Base-by-base conservation (phyloP, 2,888 invertebrate genomes). In the Apomyelois bistriatella region DNA sequence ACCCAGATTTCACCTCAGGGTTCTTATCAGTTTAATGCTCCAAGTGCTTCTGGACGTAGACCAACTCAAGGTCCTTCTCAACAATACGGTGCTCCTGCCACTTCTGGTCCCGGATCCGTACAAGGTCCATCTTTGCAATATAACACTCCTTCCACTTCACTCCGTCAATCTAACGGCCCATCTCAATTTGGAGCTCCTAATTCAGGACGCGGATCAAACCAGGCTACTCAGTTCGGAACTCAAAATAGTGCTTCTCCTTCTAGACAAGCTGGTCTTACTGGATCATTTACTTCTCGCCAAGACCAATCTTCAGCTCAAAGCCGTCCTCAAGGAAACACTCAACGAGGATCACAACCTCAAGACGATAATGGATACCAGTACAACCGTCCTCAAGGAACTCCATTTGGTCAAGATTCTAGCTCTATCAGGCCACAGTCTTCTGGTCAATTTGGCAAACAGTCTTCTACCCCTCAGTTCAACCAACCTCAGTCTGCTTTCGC, bases 291-390 rank as follows among this genome's bases (percentile, higher is more conserved):
- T 41, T 2, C 53, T 38, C 46, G 32, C 16, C 46, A 32, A 16
- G 46, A 35, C 15, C 46, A 46, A 32, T 46, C 46, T 32, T 16
- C 30, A 16, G 46, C 46, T 9, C 53, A 53, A 35, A 51, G 32
- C 38, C 17, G 54, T 16, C 43, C 48, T n/a, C 55, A 53, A 17
- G 55, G 37, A 17, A 28, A 35, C 17, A n/a, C 16, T 3, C 13
- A 40, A n/a, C 56, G 58, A 50, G 59, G 47, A 43, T 47, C 53
- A 41, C 60, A 59, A 37, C 50, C 41, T 30, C 65, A 65, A 40
- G 58, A 52, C 36, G 60, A 64, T 13, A 43, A 61, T 30, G 68
- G 70, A 30, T 70, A 70, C 13, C 60, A 70, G 8, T 72, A 68
- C 52, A 63, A 61, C 53, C 55, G 53, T 15, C 60, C 60, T n/a